phyloP scores from a whole-genome alignment of 2,113 vertebrate genomes.

The Haemorhous mexicanus region DNA sequence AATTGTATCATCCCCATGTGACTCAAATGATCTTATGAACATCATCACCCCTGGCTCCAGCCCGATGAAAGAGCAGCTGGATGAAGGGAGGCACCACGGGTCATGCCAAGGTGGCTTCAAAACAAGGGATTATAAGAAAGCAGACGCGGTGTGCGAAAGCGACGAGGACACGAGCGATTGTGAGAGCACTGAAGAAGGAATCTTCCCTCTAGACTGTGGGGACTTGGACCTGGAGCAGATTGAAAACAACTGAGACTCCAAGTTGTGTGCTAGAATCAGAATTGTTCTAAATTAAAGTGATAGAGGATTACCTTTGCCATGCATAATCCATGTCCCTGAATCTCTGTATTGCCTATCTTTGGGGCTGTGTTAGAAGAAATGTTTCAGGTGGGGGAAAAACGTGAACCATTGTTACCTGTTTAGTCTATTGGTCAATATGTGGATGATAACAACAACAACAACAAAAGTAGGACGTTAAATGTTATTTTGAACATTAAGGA shows the following conservation, averaged over 20 bases:
- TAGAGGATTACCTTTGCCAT: slow-evolving; percentile 67
- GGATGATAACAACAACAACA: background rate
- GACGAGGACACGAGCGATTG: slow-evolving; percentile 72
- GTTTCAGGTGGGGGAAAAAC: slow-evolving; percentile 34
- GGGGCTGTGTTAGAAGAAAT: slow-evolving; percentile 55
- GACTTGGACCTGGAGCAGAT: slow-evolving; percentile 81
- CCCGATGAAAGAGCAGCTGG: slow-evolving; percentile 56
- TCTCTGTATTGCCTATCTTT: slow-evolving; percentile 57
- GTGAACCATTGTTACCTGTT: slow-evolving; percentile 55
- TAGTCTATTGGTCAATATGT: slow-evolving; percentile 39
- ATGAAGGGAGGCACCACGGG: slow-evolving; percentile 34
- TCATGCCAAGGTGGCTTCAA: slow-evolving; percentile 10
- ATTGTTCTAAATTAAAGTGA: slow-evolving; percentile 51
- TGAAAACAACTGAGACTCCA: slow-evolving; percentile 72
- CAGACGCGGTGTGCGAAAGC: slow-evolving; percentile 43
- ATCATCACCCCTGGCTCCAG: slow-evolving; percentile 64
- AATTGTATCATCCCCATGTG: slow-evolving; percentile 73
- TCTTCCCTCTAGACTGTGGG: slow-evolving; percentile 64
- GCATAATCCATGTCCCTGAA: slow-evolving; percentile 67
- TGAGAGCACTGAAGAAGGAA: slow-evolving; percentile 67
- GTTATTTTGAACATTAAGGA: slow-evolving; percentile 61
- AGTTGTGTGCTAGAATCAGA: slow-evolving; percentile 43
- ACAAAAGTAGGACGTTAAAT: slow-evolving; percentile 19
- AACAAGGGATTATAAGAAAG: slow-evolving; percentile 56
- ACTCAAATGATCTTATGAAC: slow-evolving; percentile 68